Evolutionary conservation across 2,888 invertebrate genomes (phyloP), one percentile per base, ranked within the genome.

Genomic region (Hyppa rectilinea): DNA sequence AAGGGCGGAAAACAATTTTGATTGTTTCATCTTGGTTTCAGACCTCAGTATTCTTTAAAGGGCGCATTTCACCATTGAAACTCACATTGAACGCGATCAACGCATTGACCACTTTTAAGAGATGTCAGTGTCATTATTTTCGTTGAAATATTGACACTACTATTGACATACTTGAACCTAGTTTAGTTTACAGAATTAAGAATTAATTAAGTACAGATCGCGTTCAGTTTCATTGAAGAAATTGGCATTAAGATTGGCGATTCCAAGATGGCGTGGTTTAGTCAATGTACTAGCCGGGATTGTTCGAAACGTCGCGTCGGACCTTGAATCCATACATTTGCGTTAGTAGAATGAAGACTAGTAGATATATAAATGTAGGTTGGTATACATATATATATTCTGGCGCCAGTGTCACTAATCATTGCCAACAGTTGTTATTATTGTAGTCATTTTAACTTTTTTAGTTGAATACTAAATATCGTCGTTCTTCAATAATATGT

Each of bases 281-380:
- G 53, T 68, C 34, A 50, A 17, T 56, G 31, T 56, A 26, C 14
- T 20, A 65, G 34, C 29, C 23, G 34, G 4, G 9, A 58, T 58
- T 36, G 49, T 40, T 34, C n/a, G 55, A 47, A 36, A 34, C 45
- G 34, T 43, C 43, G 20, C n/a, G n/a, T n/a, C n/a, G 17, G 52
- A n/a, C 45, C 52, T 71, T 71, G 71, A 56, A 26, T 59, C 23
- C 14, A 59, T 59, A 45, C 45, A 50, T 23, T 50, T 58, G 50
- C 34, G 56, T 70, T 69, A 50, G 50, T 70, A 43, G n/a, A 49
- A 4, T 34, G 43, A n/a, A 49, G 12, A 49, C 26, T 50, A 29
- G 20, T 36, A 49, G 10, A 29, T 40, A 67, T 17, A 9, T 58
- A 12, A 7, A 50, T 9, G 9, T 26, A 47, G 10, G 49, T 58